These are phyloP conservation scores for Hirundo rustica DNA, from an alignment of 2,797 vertebrate genomes.

Conservation along the genomic window DNA sequence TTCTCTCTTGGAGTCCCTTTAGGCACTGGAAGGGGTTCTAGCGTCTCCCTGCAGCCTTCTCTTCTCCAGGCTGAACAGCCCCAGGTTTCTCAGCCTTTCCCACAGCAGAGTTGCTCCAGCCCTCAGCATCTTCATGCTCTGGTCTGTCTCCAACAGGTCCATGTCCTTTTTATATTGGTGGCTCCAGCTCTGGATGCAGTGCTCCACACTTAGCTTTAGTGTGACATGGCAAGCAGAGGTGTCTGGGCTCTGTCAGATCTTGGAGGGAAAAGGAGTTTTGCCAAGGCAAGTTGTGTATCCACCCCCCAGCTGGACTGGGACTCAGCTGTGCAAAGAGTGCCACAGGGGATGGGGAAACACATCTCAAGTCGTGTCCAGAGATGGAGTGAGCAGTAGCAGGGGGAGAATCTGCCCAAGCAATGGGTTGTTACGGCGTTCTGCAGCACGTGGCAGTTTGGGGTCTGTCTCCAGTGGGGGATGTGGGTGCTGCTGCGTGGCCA, in stretches of 20 bases:
- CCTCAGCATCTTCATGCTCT: not conserved
- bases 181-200: not conserved
- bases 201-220: not conserved
- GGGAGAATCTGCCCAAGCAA: no score
- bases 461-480: not conserved
- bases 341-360: not conserved
- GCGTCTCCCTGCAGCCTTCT: not conserved
- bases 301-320: not conserved
- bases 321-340: not conserved
- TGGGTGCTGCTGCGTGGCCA: not conserved
- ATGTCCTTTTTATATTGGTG: not conserved
- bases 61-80: not conserved
- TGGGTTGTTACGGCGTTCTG: not conserved
- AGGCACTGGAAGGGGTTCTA: not conserved
- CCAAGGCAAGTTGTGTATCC: not conserved
- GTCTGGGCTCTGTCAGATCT: not conserved
- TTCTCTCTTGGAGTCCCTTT: not conserved
- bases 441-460: not conserved
- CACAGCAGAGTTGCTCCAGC: not conserved
- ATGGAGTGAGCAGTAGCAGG: fast-evolving
- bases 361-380: not conserved
- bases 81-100: not conserved
- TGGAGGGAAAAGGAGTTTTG: not conserved
- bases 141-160: not conserved
- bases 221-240: fast-evolving